Conservation (phyloP, 2,888 invertebrate genomes). For the Teinopalpus imperialis region DNA sequence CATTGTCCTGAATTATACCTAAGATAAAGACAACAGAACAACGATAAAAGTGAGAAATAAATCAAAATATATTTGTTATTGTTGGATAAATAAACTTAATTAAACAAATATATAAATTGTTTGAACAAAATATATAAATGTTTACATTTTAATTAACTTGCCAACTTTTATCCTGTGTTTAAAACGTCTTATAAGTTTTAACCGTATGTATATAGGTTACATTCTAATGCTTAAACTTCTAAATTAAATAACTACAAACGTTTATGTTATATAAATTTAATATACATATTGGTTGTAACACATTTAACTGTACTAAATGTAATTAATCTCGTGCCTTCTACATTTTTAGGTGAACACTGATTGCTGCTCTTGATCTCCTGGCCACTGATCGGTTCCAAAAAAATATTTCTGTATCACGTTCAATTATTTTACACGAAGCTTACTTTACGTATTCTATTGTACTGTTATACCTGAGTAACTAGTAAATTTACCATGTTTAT, state of each 20-base stretch:
- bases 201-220: too few relatives aligned
- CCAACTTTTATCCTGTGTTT: too few relatives aligned
- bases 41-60: background rate
- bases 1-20: background rate
- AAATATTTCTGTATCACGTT: conserved; percentile 26
- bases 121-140: too few relatives aligned
- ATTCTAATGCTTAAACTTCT: too few relatives aligned
- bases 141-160: conserved; percentile 15
- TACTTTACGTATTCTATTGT: conserved; percentile 32
- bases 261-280: too few relatives aligned
- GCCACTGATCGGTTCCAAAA: conserved; percentile 15
- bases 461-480: conserved; percentile 36
- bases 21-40: background rate
- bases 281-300: too few relatives aligned
- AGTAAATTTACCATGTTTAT: conserved; percentile 57
- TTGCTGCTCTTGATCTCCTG: conserved; percentile 35
- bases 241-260: too few relatives aligned
- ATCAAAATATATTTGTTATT: too few relatives aligned
- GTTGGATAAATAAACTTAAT: too few relatives aligned
- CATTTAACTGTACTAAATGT: too few relatives aligned
- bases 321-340: conserved; percentile 32
- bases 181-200: too few relatives aligned
- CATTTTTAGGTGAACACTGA: conserved; percentile 77
- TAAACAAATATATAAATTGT: conserved; percentile 2
- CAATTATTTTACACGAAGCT: conserved; percentile 24